Evolutionary conservation across 2,113 vertebrate species (phyloP).

Genomic region (Chunga burmeisteri): DNA sequence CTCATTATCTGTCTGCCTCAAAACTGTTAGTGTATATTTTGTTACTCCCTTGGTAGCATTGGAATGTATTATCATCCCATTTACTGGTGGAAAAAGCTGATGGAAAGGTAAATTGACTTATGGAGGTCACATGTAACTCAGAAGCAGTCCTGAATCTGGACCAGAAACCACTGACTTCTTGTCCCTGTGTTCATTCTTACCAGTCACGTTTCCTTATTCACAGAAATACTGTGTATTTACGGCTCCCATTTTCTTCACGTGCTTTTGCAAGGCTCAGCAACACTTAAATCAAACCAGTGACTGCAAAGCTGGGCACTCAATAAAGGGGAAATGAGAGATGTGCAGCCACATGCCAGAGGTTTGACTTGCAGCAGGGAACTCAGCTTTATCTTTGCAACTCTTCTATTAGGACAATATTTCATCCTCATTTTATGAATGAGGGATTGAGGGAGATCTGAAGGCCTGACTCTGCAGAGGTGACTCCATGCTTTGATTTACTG

Average conservation of each 20-base stretch:
- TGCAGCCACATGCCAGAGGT: not conserved
- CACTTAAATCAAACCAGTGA: not conserved
- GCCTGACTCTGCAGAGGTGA: not conserved
- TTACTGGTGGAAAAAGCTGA: not conserved
- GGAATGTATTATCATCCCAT: not conserved
- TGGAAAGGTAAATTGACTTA: not conserved
- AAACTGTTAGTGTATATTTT: not conserved
- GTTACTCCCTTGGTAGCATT: not conserved
- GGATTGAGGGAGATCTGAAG: not conserved
- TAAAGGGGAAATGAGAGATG: not conserved
- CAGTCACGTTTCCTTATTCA: not conserved
- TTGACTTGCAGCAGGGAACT: not conserved
- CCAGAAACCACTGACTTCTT: not conserved
- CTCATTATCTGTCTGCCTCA: not conserved
- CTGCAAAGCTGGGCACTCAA: not conserved
- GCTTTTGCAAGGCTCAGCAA: not conserved
- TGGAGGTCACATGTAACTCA: accelerated
- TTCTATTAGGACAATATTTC: not conserved
- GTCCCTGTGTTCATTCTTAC: not conserved
- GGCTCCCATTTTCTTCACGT: not conserved
- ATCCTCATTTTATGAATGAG: not conserved
- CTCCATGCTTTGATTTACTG: not conserved
- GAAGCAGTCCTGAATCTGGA: not conserved
- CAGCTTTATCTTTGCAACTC: not conserved
- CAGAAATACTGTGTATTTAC: not conserved